A percentile compares a stretch with the other conserved stretches of the same genome.
phyloP scores from a whole-genome alignment of 53 echinoderm and acorn worm species.

The Crossaster papposus region DNA sequence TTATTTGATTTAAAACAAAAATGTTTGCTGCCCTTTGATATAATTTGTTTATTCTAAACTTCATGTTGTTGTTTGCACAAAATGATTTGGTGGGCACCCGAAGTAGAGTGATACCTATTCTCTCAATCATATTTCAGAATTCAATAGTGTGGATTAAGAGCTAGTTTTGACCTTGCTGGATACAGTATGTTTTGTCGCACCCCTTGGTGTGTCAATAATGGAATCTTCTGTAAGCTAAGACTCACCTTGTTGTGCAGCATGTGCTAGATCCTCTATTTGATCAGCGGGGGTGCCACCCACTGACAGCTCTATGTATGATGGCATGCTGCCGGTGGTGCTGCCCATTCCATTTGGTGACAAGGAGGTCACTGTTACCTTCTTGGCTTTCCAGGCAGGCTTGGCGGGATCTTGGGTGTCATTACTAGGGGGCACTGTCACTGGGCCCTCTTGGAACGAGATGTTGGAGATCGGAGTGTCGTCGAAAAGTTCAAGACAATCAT shows the following conservation, averaged over 20 bases:
- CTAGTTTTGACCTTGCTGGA: too few species aligned
- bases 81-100: too few species aligned
- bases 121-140: too few species aligned
- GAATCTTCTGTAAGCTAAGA: neutral
- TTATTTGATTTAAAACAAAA: too few species aligned
- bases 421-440: neutral
- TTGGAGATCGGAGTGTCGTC: neutral
- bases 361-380: conserved; percentile 23
- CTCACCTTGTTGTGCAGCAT: conserved; percentile 43
- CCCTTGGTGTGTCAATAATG: neutral
- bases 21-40: too few species aligned
- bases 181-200: neutral
- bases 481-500: neutral
- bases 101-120: too few species aligned
- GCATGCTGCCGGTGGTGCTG: neutral
- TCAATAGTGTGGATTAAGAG: too few species aligned
- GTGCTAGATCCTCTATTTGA: conserved; percentile 23
- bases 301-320: conserved; percentile 49
- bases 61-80: too few species aligned
- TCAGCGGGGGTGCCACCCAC: conserved; percentile 7
- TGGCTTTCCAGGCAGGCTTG: neutral
- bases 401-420: neutral
- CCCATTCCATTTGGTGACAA: neutral
- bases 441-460: neutral
- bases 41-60: too few species aligned